Base-by-base conservation (phyloP, 2,888 invertebrate species). In the Matsumyia berberina region DNA sequence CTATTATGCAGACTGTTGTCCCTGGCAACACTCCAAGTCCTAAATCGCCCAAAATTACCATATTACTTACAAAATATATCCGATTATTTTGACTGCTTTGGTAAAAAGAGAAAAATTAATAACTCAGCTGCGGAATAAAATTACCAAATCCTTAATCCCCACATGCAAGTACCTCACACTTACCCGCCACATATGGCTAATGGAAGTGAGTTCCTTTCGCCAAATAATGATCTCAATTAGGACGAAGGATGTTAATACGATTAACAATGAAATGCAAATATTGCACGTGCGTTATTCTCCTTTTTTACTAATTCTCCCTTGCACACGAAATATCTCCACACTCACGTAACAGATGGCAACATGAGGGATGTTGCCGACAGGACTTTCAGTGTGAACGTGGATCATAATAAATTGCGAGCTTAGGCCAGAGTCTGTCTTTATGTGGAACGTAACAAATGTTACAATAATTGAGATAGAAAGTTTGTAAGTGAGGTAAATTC, bases 251-350 rank as follows among this genome's bases (percentile, higher is more conserved):
- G 80, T 33, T 85, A 85, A 85, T 85, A 55, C 85, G 85, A 85
- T 85, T 85, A 85, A 53, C 64, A 53, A 51, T 64, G 69, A 74
- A 80, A 85, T 80, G 85, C 79, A 80, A 80, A 80, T 85, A 85
- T 70, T 80, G 85, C 85, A 85, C 85, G 85, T 85, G 85, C 80
- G 70, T 70, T 85, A 3, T 24, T 24, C 4, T 24, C 24, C 24
- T n/a, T n/a, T 85, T 80, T 85, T 74, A 58, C 19, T 29, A 31
- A 11, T n/a, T 44, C 39, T 31, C 66, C 60, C 37, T 39, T 17
- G 19, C 17, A 15, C 46, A 19, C 9, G 24, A 51, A 66, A 73
- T 74, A 37, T 69, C 55, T 51, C 58, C 72, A 66, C 58, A 70
- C 58, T 70, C 82, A 72, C 57, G 35, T 57, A 74, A 76, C 85